phyloP scores from a whole-genome alignment of 2,797 vertebrate genomes.

The Micromesistius poutassou region DNA sequence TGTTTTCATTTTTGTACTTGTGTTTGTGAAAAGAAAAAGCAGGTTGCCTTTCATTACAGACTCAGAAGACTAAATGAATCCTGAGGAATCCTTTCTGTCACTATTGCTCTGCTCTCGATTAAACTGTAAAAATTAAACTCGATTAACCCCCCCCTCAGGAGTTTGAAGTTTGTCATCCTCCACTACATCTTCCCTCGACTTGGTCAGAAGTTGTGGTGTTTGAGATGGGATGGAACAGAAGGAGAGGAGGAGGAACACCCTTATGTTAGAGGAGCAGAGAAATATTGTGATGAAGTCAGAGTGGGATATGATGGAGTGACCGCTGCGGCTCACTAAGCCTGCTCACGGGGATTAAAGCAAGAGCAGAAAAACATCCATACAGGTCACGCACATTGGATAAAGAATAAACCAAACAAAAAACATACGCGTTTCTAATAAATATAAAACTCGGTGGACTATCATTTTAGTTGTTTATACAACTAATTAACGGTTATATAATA shows the following conservation, averaged over 20 bases:
- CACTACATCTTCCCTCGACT: not conserved
- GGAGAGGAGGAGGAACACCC: not conserved
- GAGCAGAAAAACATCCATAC: conserved; percentile 4
- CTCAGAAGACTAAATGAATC: not conserved
- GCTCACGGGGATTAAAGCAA: not conserved
- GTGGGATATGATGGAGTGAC: not conserved
- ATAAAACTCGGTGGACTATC: not conserved
- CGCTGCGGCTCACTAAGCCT: conserved; percentile 10
- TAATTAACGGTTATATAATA: not conserved
- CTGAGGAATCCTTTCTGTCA: not conserved
- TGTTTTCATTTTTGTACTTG: not conserved
- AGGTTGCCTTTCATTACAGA: too few species aligned
- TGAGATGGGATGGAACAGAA: not conserved
- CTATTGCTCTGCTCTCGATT: not conserved
- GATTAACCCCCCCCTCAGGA: too few species aligned
- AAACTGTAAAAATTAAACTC: not conserved
- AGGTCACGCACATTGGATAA: not conserved
- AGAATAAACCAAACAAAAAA: not conserved
- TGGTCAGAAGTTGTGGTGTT: not conserved
- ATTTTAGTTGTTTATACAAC: not conserved
- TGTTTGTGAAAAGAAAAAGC: too few species aligned
- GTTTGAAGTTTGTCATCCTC: not conserved
- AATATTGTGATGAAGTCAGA: not conserved
- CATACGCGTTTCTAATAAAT: not conserved
- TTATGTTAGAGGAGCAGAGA: not conserved